Evolutionary conservation across 1,140 invertebrate species (phyloP).

Genomic region (Battus philenor): DNA sequence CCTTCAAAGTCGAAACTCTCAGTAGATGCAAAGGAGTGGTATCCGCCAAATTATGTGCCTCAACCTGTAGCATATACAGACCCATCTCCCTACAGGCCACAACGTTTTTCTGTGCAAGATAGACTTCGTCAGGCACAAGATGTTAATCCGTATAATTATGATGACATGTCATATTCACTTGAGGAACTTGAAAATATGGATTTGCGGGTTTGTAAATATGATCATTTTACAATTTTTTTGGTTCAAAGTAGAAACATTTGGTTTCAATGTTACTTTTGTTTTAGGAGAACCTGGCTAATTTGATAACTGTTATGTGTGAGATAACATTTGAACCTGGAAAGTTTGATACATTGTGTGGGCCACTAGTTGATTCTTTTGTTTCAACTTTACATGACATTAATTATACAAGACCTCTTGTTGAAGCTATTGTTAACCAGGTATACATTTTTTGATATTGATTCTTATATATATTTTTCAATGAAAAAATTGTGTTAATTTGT

Average conservation of each 20-base stretch:
- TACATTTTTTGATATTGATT: conserved; percentile 15
- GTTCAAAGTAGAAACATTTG: not conserved
- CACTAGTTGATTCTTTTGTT: conserved; percentile 76
- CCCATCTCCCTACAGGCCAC: conserved; percentile 39
- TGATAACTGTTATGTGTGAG: conserved; percentile 77
- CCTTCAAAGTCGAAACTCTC: conserved; percentile 62
- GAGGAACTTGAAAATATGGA: conserved; percentile 59
- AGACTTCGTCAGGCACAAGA: conserved; percentile 64
- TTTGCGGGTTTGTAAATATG: conserved; percentile 40
- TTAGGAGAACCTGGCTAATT: conserved; percentile 71
- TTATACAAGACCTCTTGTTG: conserved; percentile 75
- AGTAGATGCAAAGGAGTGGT: conserved; percentile 74
- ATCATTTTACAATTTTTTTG: not conserved
- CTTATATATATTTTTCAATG: conserved; percentile 8
- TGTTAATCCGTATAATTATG: conserved; percentile 61
- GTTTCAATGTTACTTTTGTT: not conserved
- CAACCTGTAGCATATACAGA: conserved; percentile 46
- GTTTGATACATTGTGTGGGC: conserved; percentile 76
- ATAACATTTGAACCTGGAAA: conserved; percentile 79
- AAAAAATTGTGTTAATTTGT: not conserved
- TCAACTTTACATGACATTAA: conserved; percentile 69
- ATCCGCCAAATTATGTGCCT: conserved; percentile 69
- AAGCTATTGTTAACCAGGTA: conserved; percentile 79
- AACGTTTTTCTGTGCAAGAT: conserved; percentile 65
- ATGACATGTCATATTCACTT: conserved; percentile 59